Percentiles rank a stretch among this genome's conserved stretches.
Conservation (phyloP, 2,797 vertebrate genomes). For the Bucorvus abyssinicus region DNA sequence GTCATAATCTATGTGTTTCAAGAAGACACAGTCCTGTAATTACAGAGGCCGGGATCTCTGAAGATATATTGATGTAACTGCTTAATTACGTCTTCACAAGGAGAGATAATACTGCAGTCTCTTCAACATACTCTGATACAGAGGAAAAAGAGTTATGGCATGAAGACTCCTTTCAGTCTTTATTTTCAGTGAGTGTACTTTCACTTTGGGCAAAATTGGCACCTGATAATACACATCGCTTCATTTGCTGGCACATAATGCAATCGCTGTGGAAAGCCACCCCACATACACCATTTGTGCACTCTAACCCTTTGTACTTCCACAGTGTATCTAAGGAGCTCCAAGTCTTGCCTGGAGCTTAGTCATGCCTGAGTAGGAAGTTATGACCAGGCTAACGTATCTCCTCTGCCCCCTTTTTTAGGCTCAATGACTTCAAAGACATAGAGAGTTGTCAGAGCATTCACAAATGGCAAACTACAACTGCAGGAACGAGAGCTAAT, state of each 20-base stretch:
- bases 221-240: neutral
- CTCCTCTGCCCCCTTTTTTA: neutral
- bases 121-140: neutral
- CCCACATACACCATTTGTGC: accelerated
- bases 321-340: neutral
- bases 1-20: neutral
- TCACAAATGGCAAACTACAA: neutral
- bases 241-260: neutral
- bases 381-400: accelerated
- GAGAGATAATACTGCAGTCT: neutral
- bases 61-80: neutral
- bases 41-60: neutral
- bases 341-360: neutral
- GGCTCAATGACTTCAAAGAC: neutral
- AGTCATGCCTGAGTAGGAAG: neutral
- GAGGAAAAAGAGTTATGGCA: neutral
- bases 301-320: neutral
- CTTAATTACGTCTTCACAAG: neutral
- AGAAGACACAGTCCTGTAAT: neutral
- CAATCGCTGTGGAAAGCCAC: neutral
- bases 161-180: neutral
- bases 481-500: neutral
- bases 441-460: neutral
- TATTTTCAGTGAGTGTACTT: neutral
- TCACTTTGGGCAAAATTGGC: neutral